Base-by-base conservation (phyloP, 92 coral and sea anemone genomes). In the Diadumene lineata region DNA sequence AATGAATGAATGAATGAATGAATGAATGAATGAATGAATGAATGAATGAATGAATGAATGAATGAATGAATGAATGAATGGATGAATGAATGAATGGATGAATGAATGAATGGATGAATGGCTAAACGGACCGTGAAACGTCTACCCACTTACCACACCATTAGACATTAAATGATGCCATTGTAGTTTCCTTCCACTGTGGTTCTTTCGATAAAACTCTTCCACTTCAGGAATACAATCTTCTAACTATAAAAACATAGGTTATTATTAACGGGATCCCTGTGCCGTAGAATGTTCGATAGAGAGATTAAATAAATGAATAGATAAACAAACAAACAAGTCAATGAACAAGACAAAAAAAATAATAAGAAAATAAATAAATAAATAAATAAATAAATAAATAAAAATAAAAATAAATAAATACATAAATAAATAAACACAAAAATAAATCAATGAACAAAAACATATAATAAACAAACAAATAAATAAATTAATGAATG, bases 141-240 rank as follows among this genome's bases (percentile, higher is more conserved):
- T 4, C 13, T 4, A 3, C 34, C 6, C 34, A 72, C 97, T 17
- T 74, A 93, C 98, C 83, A 93, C 98, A 55, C 98, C 98, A 44
- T 90, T 93, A 4, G 98, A 93, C 98, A 93, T 93, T 10, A 93
- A 82, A 69, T 93, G 98, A 79, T 90, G 96, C 98, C 98, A 93
- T 46, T 93, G 98, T 16, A 93, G 79, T 60, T 93, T 93, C 11
- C 98, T 91, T 50, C 98, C 98, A 19, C 98, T 93, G 87, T 93
- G 98, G 78, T 87, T 93, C 27, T 84, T 88, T 72, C 92, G 85
- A 84, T 93, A 93, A 68, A 93, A 93, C 34, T 93, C 98, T 63
- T 93, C 98, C 32, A 93, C 98, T 60, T 90, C 98, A 1, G 98
- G 98, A 62, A 93, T 93, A 67, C 87, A 93, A 78, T 93, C 98